These are phyloP conservation scores for Notodonta ziczac DNA, from an alignment of 2,888 invertebrate genomes.

Conservation along the genomic window DNA sequence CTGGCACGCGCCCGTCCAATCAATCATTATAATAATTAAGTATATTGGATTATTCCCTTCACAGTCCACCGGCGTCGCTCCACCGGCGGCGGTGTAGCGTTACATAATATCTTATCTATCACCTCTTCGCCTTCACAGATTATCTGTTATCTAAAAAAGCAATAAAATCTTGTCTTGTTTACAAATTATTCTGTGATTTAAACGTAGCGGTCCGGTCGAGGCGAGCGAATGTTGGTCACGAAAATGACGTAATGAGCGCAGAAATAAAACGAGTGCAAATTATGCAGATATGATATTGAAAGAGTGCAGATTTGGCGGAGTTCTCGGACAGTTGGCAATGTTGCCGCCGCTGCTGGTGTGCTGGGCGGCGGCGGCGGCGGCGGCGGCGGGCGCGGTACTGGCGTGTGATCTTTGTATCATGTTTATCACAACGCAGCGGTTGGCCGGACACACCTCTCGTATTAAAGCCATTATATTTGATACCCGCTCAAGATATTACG, in stretches of 20 bases:
- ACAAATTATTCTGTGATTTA: slow-evolving; percentile 8
- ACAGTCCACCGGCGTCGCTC: not conserved
- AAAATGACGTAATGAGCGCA: not conserved
- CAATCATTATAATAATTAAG: slow-evolving; percentile 7
- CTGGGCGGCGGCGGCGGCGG: too few relatives aligned
- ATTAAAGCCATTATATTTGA: not conserved
- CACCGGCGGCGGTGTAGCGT: slow-evolving; percentile 11
- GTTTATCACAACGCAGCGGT: not conserved
- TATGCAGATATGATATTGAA: too few relatives aligned
- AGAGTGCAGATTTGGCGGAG: not conserved
- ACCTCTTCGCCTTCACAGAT: slow-evolving; percentile 11
- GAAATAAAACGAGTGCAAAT: not conserved
- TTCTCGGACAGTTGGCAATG: not conserved
- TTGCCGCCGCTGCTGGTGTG: not conserved
- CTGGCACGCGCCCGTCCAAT: not conserved
- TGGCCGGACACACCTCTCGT: slow-evolving; percentile 1
- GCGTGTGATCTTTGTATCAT: not conserved
- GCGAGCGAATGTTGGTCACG: slow-evolving; percentile 11
- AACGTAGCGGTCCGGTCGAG: slow-evolving; percentile 4
- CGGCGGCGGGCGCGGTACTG: not conserved
- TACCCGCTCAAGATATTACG: not conserved
- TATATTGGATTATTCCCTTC: not conserved
- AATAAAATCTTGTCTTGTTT: slow-evolving; percentile 16
- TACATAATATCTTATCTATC: slow-evolving; percentile 28
- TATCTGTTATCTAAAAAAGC: slow-evolving; percentile 7